Evolutionary conservation across 2,113 vertebrate genomes (phyloP).

Genomic region (Phylloscopus trochilus): DNA sequence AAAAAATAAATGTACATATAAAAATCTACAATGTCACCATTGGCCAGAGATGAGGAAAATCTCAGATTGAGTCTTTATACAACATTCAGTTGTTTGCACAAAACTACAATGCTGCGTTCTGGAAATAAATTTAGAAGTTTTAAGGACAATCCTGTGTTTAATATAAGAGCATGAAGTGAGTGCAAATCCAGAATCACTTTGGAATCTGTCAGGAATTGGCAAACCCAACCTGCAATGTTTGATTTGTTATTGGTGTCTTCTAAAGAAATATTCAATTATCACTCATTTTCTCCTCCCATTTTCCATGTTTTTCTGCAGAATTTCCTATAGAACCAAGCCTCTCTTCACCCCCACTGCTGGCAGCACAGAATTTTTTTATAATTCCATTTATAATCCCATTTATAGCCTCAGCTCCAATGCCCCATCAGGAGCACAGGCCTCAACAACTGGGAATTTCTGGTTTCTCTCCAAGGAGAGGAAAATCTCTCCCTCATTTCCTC

Average conservation of each 20-base stretch:
- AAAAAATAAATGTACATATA: neutral
- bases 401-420: neutral
- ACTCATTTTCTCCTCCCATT: neutral
- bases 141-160: neutral
- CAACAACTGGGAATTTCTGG: neutral
- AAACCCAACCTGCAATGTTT: neutral
- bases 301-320: neutral
- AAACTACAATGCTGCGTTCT: neutral
- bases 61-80: neutral
- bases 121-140: neutral
- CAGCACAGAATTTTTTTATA: neutral
- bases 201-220: neutral
- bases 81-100: neutral
- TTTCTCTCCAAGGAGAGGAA: neutral
- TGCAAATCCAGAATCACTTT: neutral
- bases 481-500: constrained; percentile 35
- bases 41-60: neutral
- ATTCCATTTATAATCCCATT: neutral
- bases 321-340: neutral
- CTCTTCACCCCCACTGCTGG: neutral
- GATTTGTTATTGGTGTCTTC: neutral
- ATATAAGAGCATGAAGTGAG: neutral
- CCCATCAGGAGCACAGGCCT: neutral
- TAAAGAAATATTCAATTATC: neutral
- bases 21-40: neutral